A percentile compares a stretch with the other conserved stretches of the same genome.
phyloP scores from a whole-genome alignment of 30 jellyfish, hydroid and myxozoan species.

The Nemopilema nomurai region DNA sequence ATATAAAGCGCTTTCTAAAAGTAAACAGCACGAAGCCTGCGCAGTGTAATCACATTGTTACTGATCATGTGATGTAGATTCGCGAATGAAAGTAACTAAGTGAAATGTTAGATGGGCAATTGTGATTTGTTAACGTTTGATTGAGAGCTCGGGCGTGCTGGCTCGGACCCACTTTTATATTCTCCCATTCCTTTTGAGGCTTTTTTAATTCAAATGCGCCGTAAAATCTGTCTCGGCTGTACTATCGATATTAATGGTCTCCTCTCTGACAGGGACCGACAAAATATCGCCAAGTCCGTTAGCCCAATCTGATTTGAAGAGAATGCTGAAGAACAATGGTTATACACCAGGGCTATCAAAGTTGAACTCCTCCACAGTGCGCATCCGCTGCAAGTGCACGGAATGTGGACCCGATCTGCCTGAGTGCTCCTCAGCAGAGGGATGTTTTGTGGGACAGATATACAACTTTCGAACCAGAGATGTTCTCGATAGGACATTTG shows the following conservation, averaged over 20 bases:
- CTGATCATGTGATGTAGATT: too few species aligned
- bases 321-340: conserved; percentile 2
- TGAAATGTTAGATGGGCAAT: too few species aligned
- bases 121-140: too few species aligned
- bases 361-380: conserved; percentile 2
- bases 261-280: conserved; percentile 24
- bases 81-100: too few species aligned
- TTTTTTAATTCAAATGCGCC: too few species aligned
- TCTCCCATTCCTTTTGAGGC: too few species aligned
- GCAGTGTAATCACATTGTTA: too few species aligned
- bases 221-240: too few species aligned
- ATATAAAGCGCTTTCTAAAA: too few species aligned
- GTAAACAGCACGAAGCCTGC: too few species aligned
- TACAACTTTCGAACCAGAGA: conserved; percentile 44
- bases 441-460: conserved; percentile 70
- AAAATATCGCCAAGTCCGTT: conserved; percentile 64
- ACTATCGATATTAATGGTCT: not conserved
- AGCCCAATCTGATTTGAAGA: conserved; percentile 5
- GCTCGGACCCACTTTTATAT: too few species aligned
- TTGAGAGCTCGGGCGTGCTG: too few species aligned
- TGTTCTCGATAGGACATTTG: conserved; percentile 35
- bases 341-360: not conserved
- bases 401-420: conserved; percentile 55
- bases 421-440: conserved; percentile 56
- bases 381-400: conserved; percentile 65